Conservation (phyloP, 1,140 invertebrate genomes). For the Cephus cinctus region DNA sequence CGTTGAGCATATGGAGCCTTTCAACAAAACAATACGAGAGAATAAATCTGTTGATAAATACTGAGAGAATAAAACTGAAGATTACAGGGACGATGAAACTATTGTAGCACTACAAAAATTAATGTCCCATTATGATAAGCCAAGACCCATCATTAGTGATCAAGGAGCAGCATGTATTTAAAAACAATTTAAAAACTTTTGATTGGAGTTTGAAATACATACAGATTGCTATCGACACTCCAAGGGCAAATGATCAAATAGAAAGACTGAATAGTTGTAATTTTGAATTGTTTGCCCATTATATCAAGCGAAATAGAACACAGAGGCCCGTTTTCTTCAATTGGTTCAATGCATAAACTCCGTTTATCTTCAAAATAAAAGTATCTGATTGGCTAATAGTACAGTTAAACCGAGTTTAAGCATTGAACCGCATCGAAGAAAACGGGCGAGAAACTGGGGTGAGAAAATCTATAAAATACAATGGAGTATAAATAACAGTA, state of each 20-base stretch:
- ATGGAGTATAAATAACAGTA: slow-evolving; percentile 23
- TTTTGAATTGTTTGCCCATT: slow-evolving; percentile 1
- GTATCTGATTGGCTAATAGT: no score
- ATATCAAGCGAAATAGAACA: slow-evolving; percentile 2
- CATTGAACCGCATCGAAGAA: no score
- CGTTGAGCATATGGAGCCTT: no score
- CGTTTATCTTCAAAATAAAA: no score
- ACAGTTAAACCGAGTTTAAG: no score
- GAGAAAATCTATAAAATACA: slow-evolving; percentile 20
- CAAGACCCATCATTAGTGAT: no score
- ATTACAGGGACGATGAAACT: slow-evolving; percentile 1
- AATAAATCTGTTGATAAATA: slow-evolving; percentile 6
- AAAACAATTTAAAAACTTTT: no score
- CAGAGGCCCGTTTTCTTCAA: no score
- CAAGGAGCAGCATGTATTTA: no score
- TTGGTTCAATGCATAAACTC: no score
- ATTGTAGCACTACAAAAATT: slow-evolving; percentile 1
- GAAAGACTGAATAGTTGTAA: no score
- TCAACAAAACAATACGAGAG: no score
- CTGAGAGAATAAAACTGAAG: slow-evolving; percentile 1
- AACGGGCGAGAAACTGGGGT: slow-evolving; percentile 28
- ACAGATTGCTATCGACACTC: slow-evolving; percentile 24
- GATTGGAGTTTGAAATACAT: slow-evolving; percentile 29
- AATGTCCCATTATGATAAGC: slow-evolving; percentile 5
- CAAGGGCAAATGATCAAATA: slow-evolving; percentile 24